Base-by-base conservation (phyloP, 2,888 invertebrate genomes). In the Plusia festucae region DNA sequence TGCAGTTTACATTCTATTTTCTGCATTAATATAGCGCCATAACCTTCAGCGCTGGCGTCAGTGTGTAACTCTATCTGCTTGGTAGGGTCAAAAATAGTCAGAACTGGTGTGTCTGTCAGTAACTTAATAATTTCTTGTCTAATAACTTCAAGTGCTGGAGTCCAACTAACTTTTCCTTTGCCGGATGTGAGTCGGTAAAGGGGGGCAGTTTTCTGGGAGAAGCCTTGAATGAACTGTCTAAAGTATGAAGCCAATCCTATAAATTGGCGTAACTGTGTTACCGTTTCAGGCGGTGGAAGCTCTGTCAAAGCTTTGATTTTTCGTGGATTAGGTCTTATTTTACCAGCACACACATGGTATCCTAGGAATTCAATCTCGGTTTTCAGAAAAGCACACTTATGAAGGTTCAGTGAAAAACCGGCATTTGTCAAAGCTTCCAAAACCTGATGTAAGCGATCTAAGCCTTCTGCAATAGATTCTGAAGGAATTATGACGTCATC, bases 381-480 rank as follows among this genome's bases (percentile, higher is more conserved):
- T 40, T 74, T 74, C 8, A 78, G 5, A 27, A 78, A 75, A 0
- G 54, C 27, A 46, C 74, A 78, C 52, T 76, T 82, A 30, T 73
- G 71, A 0, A 70, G 8, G 22, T 80, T 80, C 0, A 80, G 54
- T 15, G 74, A 66, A n/a, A 78, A 71, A 2, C 68, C 73, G 0
- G 70, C 70, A 11, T 68, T 27, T 0, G 65, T 63, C 0, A 79
- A 40, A 6, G 61, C 44, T 8, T 55, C 18, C 5, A 78, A 30
- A 6, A 77, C 69, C 24, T 6, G 13, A 8, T 34, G 44, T 18
- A 68, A n/a, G 0, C 65, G 18, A 11, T 60, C 54, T 9, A 58
- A 16, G 8, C 67, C 74, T 40, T 67, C 15, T 1, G 59, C 66
- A 27, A 27, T 34, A 30, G 20, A 46, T 16, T n/a, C n/a, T n/a